Evolutionary conservation across 2,888 invertebrate species (phyloP).

Genomic region (Coremacera marginata): DNA sequence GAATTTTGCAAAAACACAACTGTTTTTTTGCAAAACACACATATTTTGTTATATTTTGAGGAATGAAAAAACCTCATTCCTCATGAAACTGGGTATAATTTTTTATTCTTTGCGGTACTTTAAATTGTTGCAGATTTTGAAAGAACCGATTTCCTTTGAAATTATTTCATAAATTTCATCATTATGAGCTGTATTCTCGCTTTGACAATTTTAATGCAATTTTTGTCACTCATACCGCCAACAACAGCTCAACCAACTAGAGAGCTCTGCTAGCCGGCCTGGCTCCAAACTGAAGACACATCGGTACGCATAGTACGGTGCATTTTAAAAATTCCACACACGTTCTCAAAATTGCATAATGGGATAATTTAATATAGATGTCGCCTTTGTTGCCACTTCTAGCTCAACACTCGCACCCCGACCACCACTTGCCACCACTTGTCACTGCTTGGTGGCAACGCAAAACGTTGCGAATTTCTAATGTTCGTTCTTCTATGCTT

Average conservation of each 20-base stretch:
- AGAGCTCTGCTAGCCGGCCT: too few species aligned
- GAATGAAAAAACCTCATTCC: too few species aligned
- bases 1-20: neutral
- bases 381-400: conserved; percentile 39
- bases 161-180: conserved; percentile 20
- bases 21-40: too few species aligned
- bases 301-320: conserved; percentile 2
- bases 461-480: conserved; percentile 33
- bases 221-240: neutral
- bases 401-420: conserved; percentile 10
- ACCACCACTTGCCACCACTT: neutral
- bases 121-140: too few species aligned
- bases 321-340: conserved; percentile 51
- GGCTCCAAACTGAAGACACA: neutral
- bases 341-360: conserved; percentile 59
- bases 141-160: neutral
- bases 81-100: too few species aligned
- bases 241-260: neutral
- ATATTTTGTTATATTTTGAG: too few species aligned
- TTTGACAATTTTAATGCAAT: conserved; percentile 25
- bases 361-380: conserved; percentile 58
- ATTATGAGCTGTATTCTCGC: neutral
- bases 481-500: neutral
- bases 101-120: too few species aligned
- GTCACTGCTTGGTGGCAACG: neutral